Percentiles rank a stretch among this genome's conserved stretches.
Evolutionary conservation across 2,797 vertebrate species (phyloP).

Genomic region (Notolepis coatsorum): DNA sequence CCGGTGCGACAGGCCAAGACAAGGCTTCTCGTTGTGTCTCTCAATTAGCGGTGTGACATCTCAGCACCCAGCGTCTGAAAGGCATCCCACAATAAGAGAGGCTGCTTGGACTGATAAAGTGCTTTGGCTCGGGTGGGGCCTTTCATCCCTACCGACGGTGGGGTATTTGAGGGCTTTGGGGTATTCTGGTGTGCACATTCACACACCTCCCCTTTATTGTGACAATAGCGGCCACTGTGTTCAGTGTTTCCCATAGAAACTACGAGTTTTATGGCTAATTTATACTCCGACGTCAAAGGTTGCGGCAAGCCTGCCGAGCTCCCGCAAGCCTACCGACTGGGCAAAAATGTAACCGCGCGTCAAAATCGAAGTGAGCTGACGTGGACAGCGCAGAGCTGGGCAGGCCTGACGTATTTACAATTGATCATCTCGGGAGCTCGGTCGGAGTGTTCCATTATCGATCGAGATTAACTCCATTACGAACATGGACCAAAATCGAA

Average conservation of each 20-base stretch:
- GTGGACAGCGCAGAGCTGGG: too few relatives aligned
- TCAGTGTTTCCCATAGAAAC: slow-evolving; percentile 39
- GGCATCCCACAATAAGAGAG: slow-evolving; percentile 68
- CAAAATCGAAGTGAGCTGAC: too few relatives aligned
- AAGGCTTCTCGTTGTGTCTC: slow-evolving; percentile 75
- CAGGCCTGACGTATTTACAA: too few relatives aligned
- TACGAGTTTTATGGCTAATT: too few relatives aligned
- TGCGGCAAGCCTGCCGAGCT: too few relatives aligned
- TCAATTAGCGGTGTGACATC: slow-evolving; percentile 80
- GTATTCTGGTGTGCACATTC: slow-evolving; percentile 59
- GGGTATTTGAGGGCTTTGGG: slow-evolving; percentile 68
- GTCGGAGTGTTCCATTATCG: too few relatives aligned
- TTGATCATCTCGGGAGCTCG: too few relatives aligned
- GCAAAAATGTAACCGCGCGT: too few relatives aligned
- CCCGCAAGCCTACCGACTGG: too few relatives aligned
- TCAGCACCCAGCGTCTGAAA: slow-evolving; percentile 70
- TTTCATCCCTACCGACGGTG: slow-evolving; percentile 71
- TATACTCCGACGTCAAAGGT: too few relatives aligned
- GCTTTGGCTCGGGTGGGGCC: slow-evolving; percentile 70
- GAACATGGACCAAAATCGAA: too few relatives aligned
- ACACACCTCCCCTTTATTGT: slow-evolving; percentile 64
- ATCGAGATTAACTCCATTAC: too few relatives aligned
- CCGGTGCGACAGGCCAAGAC: slow-evolving; percentile 64
- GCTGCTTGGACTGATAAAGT: slow-evolving; percentile 80
- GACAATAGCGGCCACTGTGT: slow-evolving; percentile 69